Conservation (phyloP, 2,888 invertebrate species). For the Phlogophora meticulosa region DNA sequence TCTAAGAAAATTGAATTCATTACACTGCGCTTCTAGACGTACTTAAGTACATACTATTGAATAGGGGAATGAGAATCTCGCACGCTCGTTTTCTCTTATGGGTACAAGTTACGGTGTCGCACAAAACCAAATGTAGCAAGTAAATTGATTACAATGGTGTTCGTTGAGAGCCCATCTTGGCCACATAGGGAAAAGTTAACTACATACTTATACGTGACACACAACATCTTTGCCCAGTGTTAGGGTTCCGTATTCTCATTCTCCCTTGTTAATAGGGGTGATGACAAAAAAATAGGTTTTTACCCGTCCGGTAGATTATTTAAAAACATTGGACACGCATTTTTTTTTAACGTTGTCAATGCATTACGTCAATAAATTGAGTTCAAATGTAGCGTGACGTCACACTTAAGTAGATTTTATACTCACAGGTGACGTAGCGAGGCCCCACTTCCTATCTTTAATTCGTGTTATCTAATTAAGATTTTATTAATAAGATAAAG, state of each 20-base stretch:
- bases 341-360: too few relatives aligned
- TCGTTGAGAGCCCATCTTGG: background rate
- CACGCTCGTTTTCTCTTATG: constrained; percentile 1
- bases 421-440: too few relatives aligned
- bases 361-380: too few relatives aligned
- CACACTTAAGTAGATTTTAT: too few relatives aligned
- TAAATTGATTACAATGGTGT: constrained; percentile 21
- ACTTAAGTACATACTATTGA: background rate
- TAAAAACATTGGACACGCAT: too few relatives aligned
- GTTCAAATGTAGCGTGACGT: too few relatives aligned
- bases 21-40: constrained; percentile 15
- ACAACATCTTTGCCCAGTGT: background rate
- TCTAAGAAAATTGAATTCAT: constrained; percentile 4
- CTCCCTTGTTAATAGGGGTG: background rate
- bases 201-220: background rate
- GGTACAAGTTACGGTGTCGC: constrained; percentile 4
- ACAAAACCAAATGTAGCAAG: constrained; percentile 15
- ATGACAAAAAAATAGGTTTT: too few relatives aligned
- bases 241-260: background rate
- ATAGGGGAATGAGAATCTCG: constrained; percentile 4
- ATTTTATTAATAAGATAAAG: too few relatives aligned
- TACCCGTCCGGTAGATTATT: too few relatives aligned
- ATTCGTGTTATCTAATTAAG: too few relatives aligned
- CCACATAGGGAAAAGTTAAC: background rate
- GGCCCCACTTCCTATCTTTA: too few relatives aligned